These are phyloP conservation scores for Pyrocephalus nanus DNA, from an alignment of 2,797 vertebrate genomes.

Conservation along the genomic window DNA sequence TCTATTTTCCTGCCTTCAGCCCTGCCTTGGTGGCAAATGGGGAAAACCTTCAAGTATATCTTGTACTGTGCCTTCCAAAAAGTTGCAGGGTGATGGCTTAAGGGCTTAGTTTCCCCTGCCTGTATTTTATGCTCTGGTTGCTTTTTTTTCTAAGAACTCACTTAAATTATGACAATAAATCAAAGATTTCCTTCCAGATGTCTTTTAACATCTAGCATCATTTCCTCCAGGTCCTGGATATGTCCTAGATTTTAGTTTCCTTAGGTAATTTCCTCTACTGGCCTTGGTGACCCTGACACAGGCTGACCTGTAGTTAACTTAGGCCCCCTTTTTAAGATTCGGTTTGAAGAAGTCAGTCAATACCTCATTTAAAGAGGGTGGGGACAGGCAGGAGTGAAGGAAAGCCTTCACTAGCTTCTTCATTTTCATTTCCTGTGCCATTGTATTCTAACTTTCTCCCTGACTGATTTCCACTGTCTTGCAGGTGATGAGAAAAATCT, in stretches of 20 bases:
- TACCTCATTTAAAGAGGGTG: constrained; percentile 32
- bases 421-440: constrained; percentile 48
- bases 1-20: not conserved
- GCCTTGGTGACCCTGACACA: constrained; percentile 28
- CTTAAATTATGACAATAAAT: constrained; percentile 50
- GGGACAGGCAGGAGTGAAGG: not conserved
- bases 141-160: constrained; percentile 55
- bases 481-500: not conserved
- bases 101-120: not conserved
- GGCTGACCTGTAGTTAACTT: constrained; percentile 58
- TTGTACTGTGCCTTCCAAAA: not conserved
- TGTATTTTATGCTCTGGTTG: not conserved
- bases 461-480: not conserved
- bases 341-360: constrained; percentile 52
- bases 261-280: constrained; percentile 70
- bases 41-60: not conserved
- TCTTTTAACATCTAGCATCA: constrained; percentile 68
- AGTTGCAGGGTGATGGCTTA: not conserved
- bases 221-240: constrained; percentile 44
- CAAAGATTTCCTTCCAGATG: constrained; percentile 63
- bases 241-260: constrained; percentile 70
- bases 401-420: constrained; percentile 24
- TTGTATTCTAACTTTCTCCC: constrained; percentile 25
- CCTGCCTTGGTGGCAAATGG: not conserved
- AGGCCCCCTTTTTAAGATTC: constrained; percentile 9